phyloP scores from a whole-genome alignment of 2,113 vertebrate species.

The Larimichthys crocea region DNA sequence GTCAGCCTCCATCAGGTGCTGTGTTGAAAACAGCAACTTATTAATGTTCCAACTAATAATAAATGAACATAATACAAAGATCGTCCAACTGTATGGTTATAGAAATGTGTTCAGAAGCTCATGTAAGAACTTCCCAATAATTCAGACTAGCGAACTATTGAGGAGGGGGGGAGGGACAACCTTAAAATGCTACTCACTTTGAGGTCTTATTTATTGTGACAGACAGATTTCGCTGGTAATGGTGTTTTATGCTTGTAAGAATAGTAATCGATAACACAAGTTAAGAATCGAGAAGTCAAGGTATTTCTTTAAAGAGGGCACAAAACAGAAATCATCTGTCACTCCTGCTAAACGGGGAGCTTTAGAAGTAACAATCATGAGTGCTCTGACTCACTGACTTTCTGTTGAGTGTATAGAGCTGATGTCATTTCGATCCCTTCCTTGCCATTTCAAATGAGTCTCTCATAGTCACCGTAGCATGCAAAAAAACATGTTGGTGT shows the following conservation, averaged over 20 bases:
- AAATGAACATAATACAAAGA: neutral
- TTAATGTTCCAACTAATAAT: neutral
- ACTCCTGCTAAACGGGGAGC: neutral
- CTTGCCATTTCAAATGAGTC: neutral
- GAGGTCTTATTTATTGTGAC: neutral
- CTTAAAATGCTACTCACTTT: neutral
- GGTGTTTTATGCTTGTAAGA: neutral
- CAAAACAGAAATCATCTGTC: neutral
- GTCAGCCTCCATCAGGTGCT: neutral
- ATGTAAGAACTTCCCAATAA: neutral
- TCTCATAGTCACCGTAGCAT: neutral
- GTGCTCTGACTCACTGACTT: neutral
- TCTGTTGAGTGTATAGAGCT: neutral
- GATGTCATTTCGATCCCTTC: too few relatives aligned
- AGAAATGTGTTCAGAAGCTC: neutral
- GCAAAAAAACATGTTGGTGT: neutral
- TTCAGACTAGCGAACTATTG: neutral
- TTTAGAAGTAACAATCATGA: neutral
- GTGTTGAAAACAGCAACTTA: neutral
- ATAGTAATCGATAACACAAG: neutral
- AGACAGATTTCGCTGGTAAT: neutral
- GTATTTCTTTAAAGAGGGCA: constrained; percentile 1
- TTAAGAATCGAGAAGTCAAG: neutral
- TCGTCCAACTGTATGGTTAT: neutral
- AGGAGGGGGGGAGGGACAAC: neutral